These are phyloP conservation scores for Limnephilus rhombicus DNA, from an alignment of 2,888 invertebrate genomes.

Conservation along the genomic window DNA sequence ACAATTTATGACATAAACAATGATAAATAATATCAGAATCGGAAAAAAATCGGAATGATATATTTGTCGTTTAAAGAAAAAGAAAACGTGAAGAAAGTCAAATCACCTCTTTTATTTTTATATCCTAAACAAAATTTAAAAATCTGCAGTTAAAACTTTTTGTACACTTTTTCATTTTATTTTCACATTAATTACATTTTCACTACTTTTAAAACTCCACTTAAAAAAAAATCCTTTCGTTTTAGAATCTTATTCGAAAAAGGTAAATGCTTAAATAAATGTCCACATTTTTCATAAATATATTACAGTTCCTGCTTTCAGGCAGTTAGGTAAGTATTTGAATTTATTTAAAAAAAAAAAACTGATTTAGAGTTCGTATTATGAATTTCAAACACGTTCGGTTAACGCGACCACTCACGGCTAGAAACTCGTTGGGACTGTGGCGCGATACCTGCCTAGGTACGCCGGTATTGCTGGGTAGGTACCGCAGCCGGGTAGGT, in stretches of 20 bases:
- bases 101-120: not conserved
- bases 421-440: slow-evolving; percentile 16
- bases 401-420: slow-evolving; percentile 5
- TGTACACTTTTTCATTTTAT: not conserved
- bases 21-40: too few relatives aligned
- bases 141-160: not conserved
- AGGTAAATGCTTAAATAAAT: not conserved
- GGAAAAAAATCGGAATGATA: too few relatives aligned
- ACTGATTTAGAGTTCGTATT: not conserved
- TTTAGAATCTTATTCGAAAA: not conserved
- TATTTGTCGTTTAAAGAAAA: not conserved
- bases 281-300: not conserved
- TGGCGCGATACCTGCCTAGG: not conserved
- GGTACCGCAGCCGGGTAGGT: not conserved
- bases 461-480: not conserved
- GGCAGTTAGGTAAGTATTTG: not conserved
- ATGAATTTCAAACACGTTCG: slow-evolving; percentile 6
- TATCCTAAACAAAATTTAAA: not conserved
- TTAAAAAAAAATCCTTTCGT: not conserved
- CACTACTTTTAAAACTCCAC: not conserved
- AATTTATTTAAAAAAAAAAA: not conserved
- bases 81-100: not conserved
- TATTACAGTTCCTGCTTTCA: not conserved
- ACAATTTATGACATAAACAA: too few relatives aligned
- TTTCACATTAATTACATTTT: not conserved